Evolutionary conservation across 2,888 invertebrate genomes (phyloP), one percentile per base, ranked within the genome.

Genomic region (Zhuqinia jingwanae): DNA sequence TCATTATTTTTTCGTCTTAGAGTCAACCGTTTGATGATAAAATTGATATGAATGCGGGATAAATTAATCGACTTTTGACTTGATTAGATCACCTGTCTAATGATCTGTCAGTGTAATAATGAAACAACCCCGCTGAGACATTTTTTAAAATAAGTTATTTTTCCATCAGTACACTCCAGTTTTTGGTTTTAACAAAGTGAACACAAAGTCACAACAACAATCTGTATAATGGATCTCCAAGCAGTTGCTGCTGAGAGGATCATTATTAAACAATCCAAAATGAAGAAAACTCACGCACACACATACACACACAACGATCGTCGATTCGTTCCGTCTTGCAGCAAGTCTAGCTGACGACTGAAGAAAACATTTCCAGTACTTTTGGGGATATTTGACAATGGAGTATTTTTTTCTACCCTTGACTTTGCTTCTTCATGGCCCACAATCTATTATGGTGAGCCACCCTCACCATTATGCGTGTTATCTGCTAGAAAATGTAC

Each of bases 71-170:
- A 56, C 65, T 76, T 63, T 80, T 80, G 53, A 80, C 60, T 85
- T 80, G 85, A 85, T 85, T 80, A 63, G 76, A 80, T 85, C 85
- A 85, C 22, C 22, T 85, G 85, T 85, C 85, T 85, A 85, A 85
- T 85, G 85, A 80, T 47, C 85, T 85, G 85, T 80, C 85, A 80
- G 68, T n/a, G 75, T 42, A 45, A 65, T 80, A 80, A 80, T 80
- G 85, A 56, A 80, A 80, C 50, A 70, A 73, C 73, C 85, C 85
- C 79, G 76, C 85, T 76, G 85, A 50, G 85, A 80, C 53, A 27
- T 6, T n/a, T 6, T 45, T 75, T 27, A 25, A 1, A 60, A 27
- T 5, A 10, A 53, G 20, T 17, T 15, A 17, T 53, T 5, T 17
- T 17, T 47, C 2, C 3, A 2, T 47, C 15, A 1, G 47, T 1